Conservation (phyloP, 2,888 invertebrate genomes). For the Chirona hameri region DNA sequence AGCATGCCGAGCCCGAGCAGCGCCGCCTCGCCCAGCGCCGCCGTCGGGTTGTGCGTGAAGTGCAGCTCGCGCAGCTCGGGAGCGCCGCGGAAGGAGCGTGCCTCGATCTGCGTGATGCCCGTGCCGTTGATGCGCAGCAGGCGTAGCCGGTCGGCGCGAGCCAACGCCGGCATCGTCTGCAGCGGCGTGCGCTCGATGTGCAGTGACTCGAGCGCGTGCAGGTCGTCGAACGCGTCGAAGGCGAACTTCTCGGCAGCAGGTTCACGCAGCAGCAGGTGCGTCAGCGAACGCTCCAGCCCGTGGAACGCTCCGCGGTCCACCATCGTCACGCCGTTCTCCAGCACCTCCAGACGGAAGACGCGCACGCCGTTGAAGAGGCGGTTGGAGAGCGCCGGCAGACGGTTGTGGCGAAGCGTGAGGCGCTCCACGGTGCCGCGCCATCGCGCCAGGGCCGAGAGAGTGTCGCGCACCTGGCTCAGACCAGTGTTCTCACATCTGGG, state of each 20-base stretch:
- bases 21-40: slow-evolving; percentile 53
- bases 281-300: slow-evolving; percentile 37
- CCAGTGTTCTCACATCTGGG: slow-evolving; percentile 8
- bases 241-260: slow-evolving; percentile 35
- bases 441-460: neutral
- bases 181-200: slow-evolving; percentile 37
- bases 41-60: slow-evolving; percentile 69
- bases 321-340: slow-evolving; percentile 36
- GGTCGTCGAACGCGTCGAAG: slow-evolving; percentile 39
- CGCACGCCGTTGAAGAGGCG: neutral
- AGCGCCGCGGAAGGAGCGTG: slow-evolving; percentile 36
- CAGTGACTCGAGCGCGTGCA: slow-evolving; percentile 36
- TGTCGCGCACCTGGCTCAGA: neutral
- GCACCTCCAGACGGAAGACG: slow-evolving; percentile 27
- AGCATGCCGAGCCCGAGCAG: slow-evolving; percentile 47
- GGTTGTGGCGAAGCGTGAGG: slow-evolving; percentile 25
- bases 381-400: neutral
- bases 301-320: slow-evolving; percentile 38
- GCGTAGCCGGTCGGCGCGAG: slow-evolving; percentile 31
- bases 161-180: slow-evolving; percentile 23
- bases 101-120: slow-evolving; percentile 34
- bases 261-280: slow-evolving; percentile 37
- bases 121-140: slow-evolving; percentile 37
- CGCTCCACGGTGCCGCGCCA: slow-evolving; percentile 22
- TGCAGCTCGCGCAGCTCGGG: slow-evolving; percentile 61